phyloP scores from a whole-genome alignment of 2,797 vertebrate species.

The Bradypodion ventrale region DNA sequence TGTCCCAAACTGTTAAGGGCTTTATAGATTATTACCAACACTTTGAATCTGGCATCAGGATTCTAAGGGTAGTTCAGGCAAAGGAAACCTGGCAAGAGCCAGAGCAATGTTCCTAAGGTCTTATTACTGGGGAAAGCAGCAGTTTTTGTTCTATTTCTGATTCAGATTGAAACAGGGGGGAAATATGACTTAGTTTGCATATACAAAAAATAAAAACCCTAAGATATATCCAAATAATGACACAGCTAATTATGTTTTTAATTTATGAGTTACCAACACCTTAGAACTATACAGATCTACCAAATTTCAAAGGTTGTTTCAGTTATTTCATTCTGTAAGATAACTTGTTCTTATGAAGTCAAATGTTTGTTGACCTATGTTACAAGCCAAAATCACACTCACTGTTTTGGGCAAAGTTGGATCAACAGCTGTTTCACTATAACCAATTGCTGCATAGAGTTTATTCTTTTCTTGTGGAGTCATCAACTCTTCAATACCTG shows the following conservation, averaged over 20 bases:
- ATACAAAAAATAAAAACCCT: background rate
- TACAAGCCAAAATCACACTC: constrained; percentile 61
- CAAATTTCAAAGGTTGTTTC: background rate
- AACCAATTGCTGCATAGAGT: constrained; percentile 97
- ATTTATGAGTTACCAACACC: background rate
- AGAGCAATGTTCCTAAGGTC: no score
- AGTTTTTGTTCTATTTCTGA: background rate
- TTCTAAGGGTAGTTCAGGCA: no score
- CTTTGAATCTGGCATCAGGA: no score
- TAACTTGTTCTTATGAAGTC: background rate
- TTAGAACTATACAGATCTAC: background rate
- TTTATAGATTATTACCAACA: no score
- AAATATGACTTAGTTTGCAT: background rate
- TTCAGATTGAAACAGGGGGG: background rate
- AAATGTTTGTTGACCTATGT: background rate
- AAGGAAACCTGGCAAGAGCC: background rate
- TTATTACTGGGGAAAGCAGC: no score
- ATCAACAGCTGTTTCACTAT: constrained; percentile 91
- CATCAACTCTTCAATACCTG: constrained; percentile 90
- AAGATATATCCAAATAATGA: background rate
- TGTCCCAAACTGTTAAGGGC: no score
- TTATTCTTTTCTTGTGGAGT: constrained; percentile 89
- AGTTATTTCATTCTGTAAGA: background rate
- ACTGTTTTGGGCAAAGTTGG: constrained; percentile 95
- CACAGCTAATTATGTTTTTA: background rate